Evolutionary conservation across 2,888 invertebrate genomes (phyloP).

Genomic region (Leptura quadrifasciata): DNA sequence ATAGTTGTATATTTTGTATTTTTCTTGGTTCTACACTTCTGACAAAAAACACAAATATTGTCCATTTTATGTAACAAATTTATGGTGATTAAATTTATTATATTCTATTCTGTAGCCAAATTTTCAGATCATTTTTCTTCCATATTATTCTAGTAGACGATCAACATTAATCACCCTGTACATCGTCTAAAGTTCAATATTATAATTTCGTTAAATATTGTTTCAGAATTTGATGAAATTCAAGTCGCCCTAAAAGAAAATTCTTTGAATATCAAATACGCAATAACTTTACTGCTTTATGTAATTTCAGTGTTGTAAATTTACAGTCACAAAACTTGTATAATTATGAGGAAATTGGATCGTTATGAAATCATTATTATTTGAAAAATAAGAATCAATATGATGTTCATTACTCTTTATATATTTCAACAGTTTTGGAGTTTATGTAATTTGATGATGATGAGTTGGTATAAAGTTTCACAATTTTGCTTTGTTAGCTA

Average conservation of each 20-base stretch:
- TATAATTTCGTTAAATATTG: not conserved
- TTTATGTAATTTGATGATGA: not conserved
- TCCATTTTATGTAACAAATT: too few relatives aligned
- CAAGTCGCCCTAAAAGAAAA: not conserved
- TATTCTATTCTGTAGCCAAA: too few relatives aligned
- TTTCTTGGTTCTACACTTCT: too few relatives aligned
- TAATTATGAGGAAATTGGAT: not conserved
- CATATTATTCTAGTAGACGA: too few relatives aligned
- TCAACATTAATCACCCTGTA: too few relatives aligned
- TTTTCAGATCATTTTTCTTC: too few relatives aligned
- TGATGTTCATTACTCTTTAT: not conserved
- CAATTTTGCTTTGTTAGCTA: not conserved
- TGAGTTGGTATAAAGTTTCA: not conserved
- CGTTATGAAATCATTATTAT: not conserved
- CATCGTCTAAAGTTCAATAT: not conserved
- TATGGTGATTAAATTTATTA: too few relatives aligned
- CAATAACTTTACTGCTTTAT: not conserved
- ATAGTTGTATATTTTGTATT: too few relatives aligned
- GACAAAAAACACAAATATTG: too few relatives aligned
- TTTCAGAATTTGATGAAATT: not conserved
- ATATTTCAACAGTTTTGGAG: not conserved
- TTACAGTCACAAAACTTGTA: not conserved
- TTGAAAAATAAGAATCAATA: not conserved
- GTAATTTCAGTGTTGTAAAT: not conserved
- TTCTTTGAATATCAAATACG: not conserved